Evolutionary conservation across 1,140 invertebrate species (phyloP).

Genomic region (Goniozus legneri): DNA sequence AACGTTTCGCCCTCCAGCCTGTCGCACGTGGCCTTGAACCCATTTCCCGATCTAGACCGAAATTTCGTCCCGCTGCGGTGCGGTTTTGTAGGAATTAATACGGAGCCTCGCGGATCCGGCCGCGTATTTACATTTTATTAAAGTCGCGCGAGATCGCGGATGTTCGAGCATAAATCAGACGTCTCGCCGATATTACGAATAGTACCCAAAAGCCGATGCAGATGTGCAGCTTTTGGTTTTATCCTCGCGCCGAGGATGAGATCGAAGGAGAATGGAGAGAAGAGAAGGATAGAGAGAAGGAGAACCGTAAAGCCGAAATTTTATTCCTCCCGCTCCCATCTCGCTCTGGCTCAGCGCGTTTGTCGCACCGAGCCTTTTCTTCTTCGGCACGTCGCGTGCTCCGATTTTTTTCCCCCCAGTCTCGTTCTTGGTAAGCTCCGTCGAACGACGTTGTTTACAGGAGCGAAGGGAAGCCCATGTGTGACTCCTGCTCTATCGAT

Average conservation of each 20-base stretch:
- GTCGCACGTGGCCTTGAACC: too few relatives aligned
- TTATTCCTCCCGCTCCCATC: too few relatives aligned
- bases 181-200: conserved; percentile 24
- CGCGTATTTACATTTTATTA: conserved; percentile 34
- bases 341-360: too few relatives aligned
- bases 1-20: too few relatives aligned
- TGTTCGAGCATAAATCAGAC: conserved; percentile 23
- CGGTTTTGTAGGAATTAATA: conserved; percentile 23
- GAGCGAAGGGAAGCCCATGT: too few relatives aligned
- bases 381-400: too few relatives aligned
- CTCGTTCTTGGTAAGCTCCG: neutral
- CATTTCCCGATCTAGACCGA: too few relatives aligned
- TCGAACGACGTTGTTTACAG: conserved; percentile 17
- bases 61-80: too few relatives aligned
- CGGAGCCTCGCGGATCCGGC: conserved; percentile 11
- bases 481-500: conserved; percentile 6
- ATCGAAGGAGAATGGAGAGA: too few relatives aligned
- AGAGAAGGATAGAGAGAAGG: too few relatives aligned
- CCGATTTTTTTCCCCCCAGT: neutral
- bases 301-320: conserved; percentile 20
- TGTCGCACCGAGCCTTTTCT: too few relatives aligned
- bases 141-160: conserved; percentile 16
- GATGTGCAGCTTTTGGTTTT: conserved; percentile 14
- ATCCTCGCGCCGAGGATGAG: too few relatives aligned
- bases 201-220: conserved; percentile 15